Conservation (phyloP, 2,113 vertebrate genomes). For the Nyctibius bracteatus region DNA sequence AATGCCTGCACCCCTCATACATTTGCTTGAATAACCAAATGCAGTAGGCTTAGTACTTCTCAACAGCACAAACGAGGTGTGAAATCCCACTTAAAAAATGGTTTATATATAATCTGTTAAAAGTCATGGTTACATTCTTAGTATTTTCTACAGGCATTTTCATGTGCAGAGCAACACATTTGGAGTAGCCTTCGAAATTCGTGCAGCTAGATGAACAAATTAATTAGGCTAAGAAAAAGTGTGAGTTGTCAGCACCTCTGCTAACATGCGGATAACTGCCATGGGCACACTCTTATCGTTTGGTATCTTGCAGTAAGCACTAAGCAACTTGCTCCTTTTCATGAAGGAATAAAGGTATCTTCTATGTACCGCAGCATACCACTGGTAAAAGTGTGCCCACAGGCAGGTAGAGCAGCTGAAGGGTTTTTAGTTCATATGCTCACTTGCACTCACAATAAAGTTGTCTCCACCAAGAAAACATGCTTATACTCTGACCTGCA, state of each 20-base stretch:
- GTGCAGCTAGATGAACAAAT: neutral
- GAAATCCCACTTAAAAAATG: neutral
- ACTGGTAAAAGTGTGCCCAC: neutral
- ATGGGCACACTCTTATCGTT: neutral
- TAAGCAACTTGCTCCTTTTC: neutral
- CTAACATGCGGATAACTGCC: neutral
- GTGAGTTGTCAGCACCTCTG: neutral
- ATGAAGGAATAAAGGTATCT: neutral
- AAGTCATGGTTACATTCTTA: neutral
- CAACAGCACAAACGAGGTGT: neutral
- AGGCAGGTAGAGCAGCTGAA: neutral
- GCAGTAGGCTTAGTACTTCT: neutral
- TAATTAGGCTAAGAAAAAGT: neutral
- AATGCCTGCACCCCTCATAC: neutral
- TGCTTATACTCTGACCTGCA: neutral
- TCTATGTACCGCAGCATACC: neutral
- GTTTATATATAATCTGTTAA: neutral
- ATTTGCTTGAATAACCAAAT: neutral
- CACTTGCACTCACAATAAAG: neutral
- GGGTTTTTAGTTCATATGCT: neutral
- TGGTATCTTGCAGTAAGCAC: neutral
- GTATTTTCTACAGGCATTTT: neutral
- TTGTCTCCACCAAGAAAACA: neutral
- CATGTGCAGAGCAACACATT: rapidly evolving
- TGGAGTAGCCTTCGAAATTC: neutral